A percentile compares a stretch with the other conserved stretches of the same genome.
phyloP scores from a whole-genome alignment of 2,888 invertebrate genomes.

The Drosophila pseudotakahashii region DNA sequence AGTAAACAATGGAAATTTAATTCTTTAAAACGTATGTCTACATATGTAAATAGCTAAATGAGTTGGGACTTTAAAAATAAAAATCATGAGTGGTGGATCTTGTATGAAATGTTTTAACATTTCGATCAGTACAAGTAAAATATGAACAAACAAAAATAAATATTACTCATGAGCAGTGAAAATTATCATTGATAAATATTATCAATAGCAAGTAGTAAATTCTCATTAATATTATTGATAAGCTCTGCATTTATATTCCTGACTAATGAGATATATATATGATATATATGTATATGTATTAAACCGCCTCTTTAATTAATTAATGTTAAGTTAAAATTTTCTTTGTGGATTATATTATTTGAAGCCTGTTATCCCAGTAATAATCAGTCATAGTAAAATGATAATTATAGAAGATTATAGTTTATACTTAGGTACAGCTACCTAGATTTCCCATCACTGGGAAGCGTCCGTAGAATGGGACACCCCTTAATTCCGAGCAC shows the following conservation, averaged over 20 bases:
- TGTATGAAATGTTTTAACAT: neutral
- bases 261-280: no score
- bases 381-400: neutral
- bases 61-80: neutral
- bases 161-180: neutral
- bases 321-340: neutral
- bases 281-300: no score
- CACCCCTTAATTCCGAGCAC: conserved; percentile 32
- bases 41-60: neutral
- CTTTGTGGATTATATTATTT: neutral
- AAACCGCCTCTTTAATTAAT: no score
- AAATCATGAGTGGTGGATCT: neutral
- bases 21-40: neutral
- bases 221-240: neutral
- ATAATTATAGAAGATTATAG: neutral
- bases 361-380: neutral
- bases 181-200: neutral
- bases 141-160: neutral
- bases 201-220: neutral
- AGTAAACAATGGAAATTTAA: neutral
- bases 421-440: conserved; percentile 4
- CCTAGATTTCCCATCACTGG: conserved; percentile 1
- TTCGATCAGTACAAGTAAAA: neutral
- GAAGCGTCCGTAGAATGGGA: conserved; percentile 7
- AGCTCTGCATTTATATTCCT: neutral